Percentiles rank a stretch among this genome's conserved stretches.
Evolutionary conservation across 2,113 vertebrate genomes (phyloP).

Genomic region (Phaethon lepturus): DNA sequence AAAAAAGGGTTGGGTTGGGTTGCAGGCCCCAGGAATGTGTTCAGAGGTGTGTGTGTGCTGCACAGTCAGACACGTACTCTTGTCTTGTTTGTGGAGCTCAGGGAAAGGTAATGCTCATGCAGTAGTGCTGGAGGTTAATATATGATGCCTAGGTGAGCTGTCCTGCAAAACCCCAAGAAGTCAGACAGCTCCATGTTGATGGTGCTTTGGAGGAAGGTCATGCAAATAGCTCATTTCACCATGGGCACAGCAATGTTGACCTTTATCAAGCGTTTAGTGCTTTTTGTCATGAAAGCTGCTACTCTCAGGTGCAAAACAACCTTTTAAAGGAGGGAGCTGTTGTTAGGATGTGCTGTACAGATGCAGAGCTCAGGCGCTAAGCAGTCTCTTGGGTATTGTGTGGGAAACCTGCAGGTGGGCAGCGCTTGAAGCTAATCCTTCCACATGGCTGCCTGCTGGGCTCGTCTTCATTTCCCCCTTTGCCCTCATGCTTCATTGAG

Average conservation of each 20-base stretch:
- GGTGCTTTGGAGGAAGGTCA: not conserved
- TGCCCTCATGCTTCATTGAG: rapidly evolving
- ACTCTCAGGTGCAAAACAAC: not conserved
- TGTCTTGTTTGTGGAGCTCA: not conserved
- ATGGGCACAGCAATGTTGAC: not conserved
- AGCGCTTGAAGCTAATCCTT: not conserved
- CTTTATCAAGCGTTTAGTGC: not conserved
- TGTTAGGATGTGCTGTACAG: not conserved
- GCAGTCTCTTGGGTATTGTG: not conserved
- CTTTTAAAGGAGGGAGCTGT: not conserved
- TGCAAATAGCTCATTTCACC: not conserved
- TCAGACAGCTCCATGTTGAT: not conserved
- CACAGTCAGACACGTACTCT: not conserved
- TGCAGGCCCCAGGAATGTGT: not conserved
- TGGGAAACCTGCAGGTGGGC: not conserved
- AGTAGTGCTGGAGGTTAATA: not conserved
- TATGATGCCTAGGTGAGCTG: rapidly evolving
- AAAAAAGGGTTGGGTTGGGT: not conserved
- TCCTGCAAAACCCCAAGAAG: not conserved
- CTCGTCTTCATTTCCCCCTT: not conserved
- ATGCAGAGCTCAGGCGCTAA: not conserved
- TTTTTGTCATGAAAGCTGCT: not conserved
- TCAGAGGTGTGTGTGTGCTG: rapidly evolving
- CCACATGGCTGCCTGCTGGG: not conserved
- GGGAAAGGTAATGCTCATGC: rapidly evolving